These are phyloP conservation scores for Monopterus albus DNA, from an alignment of 2,113 vertebrate genomes.

Conservation along the genomic window DNA sequence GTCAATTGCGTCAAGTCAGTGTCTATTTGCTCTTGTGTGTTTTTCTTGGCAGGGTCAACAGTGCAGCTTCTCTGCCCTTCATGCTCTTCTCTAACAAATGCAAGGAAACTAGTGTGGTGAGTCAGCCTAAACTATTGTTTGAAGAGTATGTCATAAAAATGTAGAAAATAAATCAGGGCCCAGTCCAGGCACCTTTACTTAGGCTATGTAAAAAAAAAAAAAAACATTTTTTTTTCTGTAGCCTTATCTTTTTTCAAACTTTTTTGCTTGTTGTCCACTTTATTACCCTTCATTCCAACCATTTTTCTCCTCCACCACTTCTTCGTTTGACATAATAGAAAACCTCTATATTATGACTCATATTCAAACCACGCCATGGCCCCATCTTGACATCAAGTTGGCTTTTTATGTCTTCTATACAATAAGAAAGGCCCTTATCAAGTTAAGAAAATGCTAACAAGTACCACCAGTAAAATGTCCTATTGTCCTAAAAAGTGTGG, in stretches of 20 bases:
- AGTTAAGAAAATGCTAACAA: background rate
- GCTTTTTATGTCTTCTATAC: background rate
- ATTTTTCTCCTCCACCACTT: background rate
- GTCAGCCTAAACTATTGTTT: background rate
- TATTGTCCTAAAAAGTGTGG: too few relatives aligned
- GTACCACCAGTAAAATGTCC: background rate
- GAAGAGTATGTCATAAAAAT: background rate
- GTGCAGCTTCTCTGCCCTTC: too few relatives aligned
- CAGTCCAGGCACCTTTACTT: background rate
- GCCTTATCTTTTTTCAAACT: too few relatives aligned
- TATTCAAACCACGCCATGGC: background rate
- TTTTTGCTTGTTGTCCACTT: background rate
- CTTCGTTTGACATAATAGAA: too few relatives aligned
- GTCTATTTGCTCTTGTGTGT: constrained; percentile 36
- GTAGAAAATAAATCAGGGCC: background rate
- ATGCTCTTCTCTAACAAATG: constrained; percentile 10
- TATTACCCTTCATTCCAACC: background rate
- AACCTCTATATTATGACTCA: too few relatives aligned
- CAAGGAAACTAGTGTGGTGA: background rate
- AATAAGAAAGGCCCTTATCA: background rate
- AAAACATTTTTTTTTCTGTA: background rate
- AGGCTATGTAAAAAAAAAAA: too few relatives aligned
- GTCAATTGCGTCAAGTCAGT: constrained; percentile 11
- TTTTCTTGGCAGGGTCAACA: constrained; percentile 46
- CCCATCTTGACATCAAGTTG: background rate